Percentiles rank a stretch among this genome's conserved stretches.
Evolutionary conservation across 2,888 invertebrate genomes (phyloP).

Genomic region (Chironomus tentans): DNA sequence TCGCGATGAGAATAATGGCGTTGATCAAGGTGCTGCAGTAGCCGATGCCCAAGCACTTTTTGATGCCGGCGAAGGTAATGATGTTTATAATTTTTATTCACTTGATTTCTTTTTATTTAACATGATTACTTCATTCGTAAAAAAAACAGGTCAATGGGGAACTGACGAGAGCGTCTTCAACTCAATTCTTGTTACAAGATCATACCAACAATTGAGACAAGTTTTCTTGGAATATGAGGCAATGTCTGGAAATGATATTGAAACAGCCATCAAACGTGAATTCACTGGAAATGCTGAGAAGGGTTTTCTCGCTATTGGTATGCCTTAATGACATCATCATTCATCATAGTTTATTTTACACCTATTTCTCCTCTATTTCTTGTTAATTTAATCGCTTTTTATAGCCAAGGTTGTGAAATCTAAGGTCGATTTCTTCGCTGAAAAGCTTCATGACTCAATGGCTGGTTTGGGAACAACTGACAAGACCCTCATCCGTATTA

Average conservation of each 20-base stretch:
- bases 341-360: not conserved
- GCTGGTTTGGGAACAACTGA: slow-evolving; percentile 82
- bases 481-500: slow-evolving; percentile 81
- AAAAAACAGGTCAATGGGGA: slow-evolving; percentile 64
- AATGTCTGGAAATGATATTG: slow-evolving; percentile 71
- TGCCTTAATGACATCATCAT: slow-evolving; percentile 33
- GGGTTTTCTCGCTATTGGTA: slow-evolving; percentile 81
- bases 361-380: too few species aligned
- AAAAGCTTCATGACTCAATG: slow-evolving; percentile 83
- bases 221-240: slow-evolving; percentile 80
- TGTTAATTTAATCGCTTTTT: slow-evolving; percentile 17
- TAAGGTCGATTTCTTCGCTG: slow-evolving; percentile 85
- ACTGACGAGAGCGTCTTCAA: slow-evolving; percentile 87
- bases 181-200: slow-evolving; percentile 74
- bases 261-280: slow-evolving; percentile 75
- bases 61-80: slow-evolving; percentile 55
- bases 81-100: not conserved
- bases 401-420: slow-evolving; percentile 81
- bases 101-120: not conserved
- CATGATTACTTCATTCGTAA: not conserved
- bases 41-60: slow-evolving; percentile 74
- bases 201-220: slow-evolving; percentile 78
- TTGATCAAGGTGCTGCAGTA: slow-evolving; percentile 70
- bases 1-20: slow-evolving; percentile 76
- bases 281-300: slow-evolving; percentile 81